Evolutionary conservation across 2,113 vertebrate genomes (phyloP).

Genomic region (Oncorhynchus keta): DNA sequence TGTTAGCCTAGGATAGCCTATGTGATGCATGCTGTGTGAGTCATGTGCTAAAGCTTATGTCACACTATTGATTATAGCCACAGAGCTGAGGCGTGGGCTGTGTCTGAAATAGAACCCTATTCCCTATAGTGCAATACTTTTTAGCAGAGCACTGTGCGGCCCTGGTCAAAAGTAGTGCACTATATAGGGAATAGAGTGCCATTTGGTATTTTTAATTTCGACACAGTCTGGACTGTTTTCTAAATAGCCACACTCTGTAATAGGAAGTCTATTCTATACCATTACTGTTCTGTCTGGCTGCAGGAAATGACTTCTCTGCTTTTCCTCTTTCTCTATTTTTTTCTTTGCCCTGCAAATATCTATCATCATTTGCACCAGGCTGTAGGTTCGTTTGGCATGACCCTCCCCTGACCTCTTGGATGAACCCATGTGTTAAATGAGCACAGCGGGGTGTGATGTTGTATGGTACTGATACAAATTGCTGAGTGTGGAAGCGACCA

Average conservation of each 20-base stretch:
- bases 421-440: neutral
- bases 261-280: neutral
- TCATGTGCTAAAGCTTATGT: too few relatives aligned
- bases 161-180: too few relatives aligned
- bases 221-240: neutral
- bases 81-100: too few relatives aligned
- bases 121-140: too few relatives aligned
- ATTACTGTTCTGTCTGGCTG: too few relatives aligned
- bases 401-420: conserved; percentile 4
- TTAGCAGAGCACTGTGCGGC: too few relatives aligned
- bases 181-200: too few relatives aligned
- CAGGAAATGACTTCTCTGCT: neutral
- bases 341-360: neutral
- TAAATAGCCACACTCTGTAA: neutral
- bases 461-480: conserved; percentile 19
- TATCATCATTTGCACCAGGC: conserved; percentile 1
- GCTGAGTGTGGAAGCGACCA: conserved; percentile 46
- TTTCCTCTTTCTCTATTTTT: neutral
- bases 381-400: neutral
- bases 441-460: neutral
- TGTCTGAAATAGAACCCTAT: too few relatives aligned
- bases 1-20: too few relatives aligned
- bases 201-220: too few relatives aligned
- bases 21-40: too few relatives aligned
- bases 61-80: too few relatives aligned